A percentile compares a stretch with the other conserved stretches of the same genome.
phyloP scores from a whole-genome alignment of 2,113 vertebrate species.

The Tenebrosternarchus preto region DNA sequence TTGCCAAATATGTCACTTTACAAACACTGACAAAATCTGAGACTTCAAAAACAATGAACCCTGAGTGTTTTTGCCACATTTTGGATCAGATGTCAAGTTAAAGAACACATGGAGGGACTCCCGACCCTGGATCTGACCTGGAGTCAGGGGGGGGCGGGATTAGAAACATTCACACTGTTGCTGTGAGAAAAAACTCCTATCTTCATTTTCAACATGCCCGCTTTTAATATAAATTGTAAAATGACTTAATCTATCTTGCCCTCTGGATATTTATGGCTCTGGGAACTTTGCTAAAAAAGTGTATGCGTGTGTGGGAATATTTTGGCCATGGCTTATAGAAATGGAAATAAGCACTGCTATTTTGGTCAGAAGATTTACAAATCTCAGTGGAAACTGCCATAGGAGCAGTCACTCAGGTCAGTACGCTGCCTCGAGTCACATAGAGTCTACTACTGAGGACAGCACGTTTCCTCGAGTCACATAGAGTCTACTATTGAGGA shows the following conservation, averaged over 20 bases:
- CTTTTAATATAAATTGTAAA: not conserved
- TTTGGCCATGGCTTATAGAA: not conserved
- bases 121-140: not conserved
- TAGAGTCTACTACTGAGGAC: not conserved
- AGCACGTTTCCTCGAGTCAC: no score
- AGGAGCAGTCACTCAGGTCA: not conserved
- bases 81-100: slow-evolving; percentile 13
- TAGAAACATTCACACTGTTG: not conserved
- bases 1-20: slow-evolving; percentile 22
- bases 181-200: not conserved
- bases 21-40: slow-evolving; percentile 23
- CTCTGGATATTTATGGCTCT: slow-evolving; percentile 3
- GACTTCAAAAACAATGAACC: slow-evolving; percentile 36
- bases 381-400: not conserved
- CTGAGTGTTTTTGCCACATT: slow-evolving; percentile 14
- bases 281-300: not conserved
- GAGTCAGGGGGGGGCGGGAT: not conserved
- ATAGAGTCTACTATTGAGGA: no score
- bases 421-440: not conserved
- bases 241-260: not conserved
- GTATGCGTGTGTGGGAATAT: not conserved
- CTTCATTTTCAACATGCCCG: not conserved
- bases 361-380: slow-evolving; percentile 16
- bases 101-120: not conserved
- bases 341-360: slow-evolving; percentile 12